A percentile compares a stretch with the other conserved stretches of the same genome.
These are phyloP conservation scores for Neofelis nebulosa DNA, from an alignment of 2,113 vertebrate species.

Conservation along the genomic window DNA sequence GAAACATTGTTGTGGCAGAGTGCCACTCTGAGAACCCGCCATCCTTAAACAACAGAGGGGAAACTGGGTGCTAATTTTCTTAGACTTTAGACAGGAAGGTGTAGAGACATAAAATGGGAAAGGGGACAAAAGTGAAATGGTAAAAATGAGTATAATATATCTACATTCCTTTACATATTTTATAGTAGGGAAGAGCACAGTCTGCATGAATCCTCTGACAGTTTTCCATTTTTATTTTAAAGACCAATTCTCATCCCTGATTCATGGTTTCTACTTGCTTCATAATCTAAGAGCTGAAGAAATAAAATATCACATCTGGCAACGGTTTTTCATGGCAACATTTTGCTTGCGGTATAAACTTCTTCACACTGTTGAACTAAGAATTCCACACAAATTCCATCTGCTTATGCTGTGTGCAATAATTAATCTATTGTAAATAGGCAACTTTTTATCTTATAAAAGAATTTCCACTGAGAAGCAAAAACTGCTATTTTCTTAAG, in stretches of 20 bases:
- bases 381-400: constrained; percentile 47
- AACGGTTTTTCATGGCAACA: constrained; percentile 29
- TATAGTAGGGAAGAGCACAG: not conserved
- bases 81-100: not conserved
- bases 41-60: not conserved
- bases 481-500: constrained; percentile 35
- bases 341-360: constrained; percentile 24
- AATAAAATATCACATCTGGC: constrained; percentile 47
- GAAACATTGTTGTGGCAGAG: not conserved
- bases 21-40: not conserved
- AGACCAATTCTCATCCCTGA: constrained; percentile 30
- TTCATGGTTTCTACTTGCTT: constrained; percentile 11
- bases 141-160: not conserved
- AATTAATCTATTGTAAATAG: constrained; percentile 43
- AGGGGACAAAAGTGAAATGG: not conserved
- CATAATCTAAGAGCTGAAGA: constrained; percentile 23
- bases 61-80: not conserved
- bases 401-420: not conserved
- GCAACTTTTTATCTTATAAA: constrained; percentile 34
- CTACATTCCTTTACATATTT: not conserved
- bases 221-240: not conserved
- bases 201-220: not conserved
- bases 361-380: constrained; percentile 36
- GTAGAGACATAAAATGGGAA: not conserved
- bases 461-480: not conserved